These are phyloP conservation scores for Agelas oroides DNA, from an alignment of 37 sponge, comb jelly and placozoan genomes.

Conservation along the genomic window DNA sequence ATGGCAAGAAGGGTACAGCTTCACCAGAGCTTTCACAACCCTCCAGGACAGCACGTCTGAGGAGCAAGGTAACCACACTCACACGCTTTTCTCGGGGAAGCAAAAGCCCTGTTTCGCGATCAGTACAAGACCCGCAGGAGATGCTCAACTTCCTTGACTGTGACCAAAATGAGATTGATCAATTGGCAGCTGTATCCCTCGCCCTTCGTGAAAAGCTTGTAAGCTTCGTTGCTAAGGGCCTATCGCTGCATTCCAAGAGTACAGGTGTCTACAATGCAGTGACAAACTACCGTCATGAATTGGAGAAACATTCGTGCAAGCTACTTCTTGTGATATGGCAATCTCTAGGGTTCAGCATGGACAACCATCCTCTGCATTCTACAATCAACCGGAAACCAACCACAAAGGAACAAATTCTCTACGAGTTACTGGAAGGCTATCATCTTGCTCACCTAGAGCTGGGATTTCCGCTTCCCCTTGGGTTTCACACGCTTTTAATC, in stretches of 20 bases:
- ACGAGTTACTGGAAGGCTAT: slow-evolving; percentile 66
- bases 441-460: slow-evolving; percentile 49
- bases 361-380: slow-evolving; percentile 47
- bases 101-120: background rate
- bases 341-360: slow-evolving; percentile 47
- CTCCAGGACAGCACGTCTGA: background rate
- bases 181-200: background rate
- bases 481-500: slow-evolving; percentile 67
- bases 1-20: background rate
- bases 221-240: background rate
- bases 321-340: slow-evolving; percentile 59
- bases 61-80: slow-evolving; percentile 1
- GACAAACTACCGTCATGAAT: slow-evolving; percentile 26
- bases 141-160: slow-evolving; percentile 40
- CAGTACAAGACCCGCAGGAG: slow-evolving; percentile 7
- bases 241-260: slow-evolving; percentile 10
- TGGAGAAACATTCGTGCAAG: slow-evolving; percentile 50
- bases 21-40: background rate
- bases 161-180: slow-evolving; percentile 24
- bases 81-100: background rate
- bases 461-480: slow-evolving; percentile 45
- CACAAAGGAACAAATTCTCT: slow-evolving; percentile 39
- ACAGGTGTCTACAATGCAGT: background rate
- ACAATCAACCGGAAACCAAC: slow-evolving; percentile 45
- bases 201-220: slow-evolving; percentile 12